Evolutionary conservation across 1,140 invertebrate species (phyloP).

Genomic region (Trialeurodes vaporariorum): DNA sequence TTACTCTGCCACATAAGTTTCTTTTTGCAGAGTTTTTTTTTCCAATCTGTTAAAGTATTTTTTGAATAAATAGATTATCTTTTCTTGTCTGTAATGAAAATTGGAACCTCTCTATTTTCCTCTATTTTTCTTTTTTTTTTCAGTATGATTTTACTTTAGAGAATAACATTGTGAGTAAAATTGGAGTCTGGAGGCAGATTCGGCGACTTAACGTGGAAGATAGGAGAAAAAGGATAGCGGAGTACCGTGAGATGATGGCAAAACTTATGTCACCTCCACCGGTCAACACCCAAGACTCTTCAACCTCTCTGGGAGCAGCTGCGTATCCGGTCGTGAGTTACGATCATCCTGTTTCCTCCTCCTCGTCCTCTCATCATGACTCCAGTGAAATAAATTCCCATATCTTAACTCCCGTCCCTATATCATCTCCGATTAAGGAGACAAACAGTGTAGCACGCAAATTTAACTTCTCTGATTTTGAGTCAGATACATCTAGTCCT

Average conservation of each 20-base stretch:
- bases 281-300: slow-evolving; percentile 5
- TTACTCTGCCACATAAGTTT: too few relatives aligned
- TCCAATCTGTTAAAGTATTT: too few relatives aligned
- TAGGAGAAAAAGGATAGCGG: slow-evolving; percentile 42
- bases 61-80: too few relatives aligned
- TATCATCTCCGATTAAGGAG: slow-evolving; percentile 7
- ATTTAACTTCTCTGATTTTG: slow-evolving; percentile 66
- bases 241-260: slow-evolving; percentile 31
- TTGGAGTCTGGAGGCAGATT: slow-evolving; percentile 50
- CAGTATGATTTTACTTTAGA: slow-evolving; percentile 61
- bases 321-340: slow-evolving; percentile 6
- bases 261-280: neutral
- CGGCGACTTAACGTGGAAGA: slow-evolving; percentile 45
- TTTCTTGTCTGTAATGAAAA: too few relatives aligned
- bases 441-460: slow-evolving; percentile 8
- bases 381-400: slow-evolving; percentile 29
- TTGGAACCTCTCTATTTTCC: too few relatives aligned
- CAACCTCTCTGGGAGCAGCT: slow-evolving; percentile 4
- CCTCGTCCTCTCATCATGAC: slow-evolving; percentile 4
- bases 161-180: slow-evolving; percentile 50
- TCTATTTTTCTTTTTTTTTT: slow-evolving; percentile 23
- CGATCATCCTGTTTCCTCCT: slow-evolving; percentile 4
- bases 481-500: slow-evolving; percentile 76
- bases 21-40: too few relatives aligned
- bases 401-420: slow-evolving; percentile 25